These are phyloP conservation scores for Onychostoma macrolepis DNA, from an alignment of 2,113 vertebrate genomes.

Conservation along the genomic window DNA sequence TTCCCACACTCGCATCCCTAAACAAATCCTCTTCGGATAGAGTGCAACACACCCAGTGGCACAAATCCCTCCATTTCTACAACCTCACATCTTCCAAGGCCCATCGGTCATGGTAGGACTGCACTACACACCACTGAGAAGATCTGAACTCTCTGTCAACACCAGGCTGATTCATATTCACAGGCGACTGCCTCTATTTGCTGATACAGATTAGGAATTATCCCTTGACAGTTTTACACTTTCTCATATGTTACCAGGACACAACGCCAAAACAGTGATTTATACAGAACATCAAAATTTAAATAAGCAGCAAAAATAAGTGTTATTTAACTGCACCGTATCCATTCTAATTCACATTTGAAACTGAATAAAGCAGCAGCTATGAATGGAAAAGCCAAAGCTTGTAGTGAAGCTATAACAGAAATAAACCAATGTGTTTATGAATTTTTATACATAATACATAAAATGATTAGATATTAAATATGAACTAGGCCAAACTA, in stretches of 20 bases:
- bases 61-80: conserved; percentile 26
- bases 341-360: background rate
- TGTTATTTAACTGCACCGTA: background rate
- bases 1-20: conserved; percentile 30
- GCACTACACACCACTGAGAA: conserved; percentile 3
- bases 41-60: background rate
- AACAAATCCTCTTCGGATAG: conserved; percentile 25
- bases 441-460: background rate
- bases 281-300: background rate
- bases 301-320: background rate
- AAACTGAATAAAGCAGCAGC: background rate
- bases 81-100: conserved; percentile 5
- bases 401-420: conserved; percentile 1
- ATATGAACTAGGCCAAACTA: background rate
- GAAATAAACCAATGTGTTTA: background rate
- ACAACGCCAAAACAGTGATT: background rate
- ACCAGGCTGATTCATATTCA: conserved; percentile 21
- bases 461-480: background rate
- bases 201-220: background rate
- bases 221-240: background rate
- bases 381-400: background rate
- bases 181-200: background rate
- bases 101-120: conserved; percentile 8
- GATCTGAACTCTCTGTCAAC: background rate
- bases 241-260: background rate